phyloP scores from a whole-genome alignment of 2,113 vertebrate genomes.

The Ceyx melanurus region DNA sequence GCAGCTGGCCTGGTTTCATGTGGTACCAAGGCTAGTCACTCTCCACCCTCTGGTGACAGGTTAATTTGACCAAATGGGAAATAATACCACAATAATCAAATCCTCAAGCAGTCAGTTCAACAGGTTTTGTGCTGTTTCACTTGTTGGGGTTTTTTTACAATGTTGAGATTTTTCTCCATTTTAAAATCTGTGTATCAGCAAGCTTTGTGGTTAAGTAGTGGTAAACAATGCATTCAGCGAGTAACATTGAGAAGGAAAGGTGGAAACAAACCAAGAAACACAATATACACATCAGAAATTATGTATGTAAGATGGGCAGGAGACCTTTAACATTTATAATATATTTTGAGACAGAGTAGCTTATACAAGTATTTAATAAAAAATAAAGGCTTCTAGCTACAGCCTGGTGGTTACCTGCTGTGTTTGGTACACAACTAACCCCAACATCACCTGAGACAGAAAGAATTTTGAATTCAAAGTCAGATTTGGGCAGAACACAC shows the following conservation, averaged over 20 bases:
- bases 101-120: not conserved
- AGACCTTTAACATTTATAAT: not conserved
- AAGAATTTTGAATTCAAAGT: not conserved
- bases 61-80: not conserved
- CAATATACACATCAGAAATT: not conserved
- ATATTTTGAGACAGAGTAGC: not conserved
- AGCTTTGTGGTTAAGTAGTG: not conserved
- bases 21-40: rapidly evolving
- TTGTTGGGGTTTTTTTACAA: rapidly evolving
- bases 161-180: not conserved
- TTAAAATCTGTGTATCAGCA: not conserved
- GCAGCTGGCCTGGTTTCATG: not conserved
- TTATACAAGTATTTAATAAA: not conserved
- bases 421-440: not conserved
- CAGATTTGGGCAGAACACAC: not conserved
- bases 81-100: not conserved
- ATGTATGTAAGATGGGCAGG: not conserved
- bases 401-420: not conserved
- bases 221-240: not conserved
- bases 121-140: not conserved
- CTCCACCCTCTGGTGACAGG: not conserved
- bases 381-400: not conserved
- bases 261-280: not conserved
- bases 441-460: not conserved
- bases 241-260: not conserved